Percentiles rank a stretch among this genome's conserved stretches.
These are phyloP conservation scores for Apis laboriosa DNA, from an alignment of 1,140 invertebrate species.

Conservation along the genomic window DNA sequence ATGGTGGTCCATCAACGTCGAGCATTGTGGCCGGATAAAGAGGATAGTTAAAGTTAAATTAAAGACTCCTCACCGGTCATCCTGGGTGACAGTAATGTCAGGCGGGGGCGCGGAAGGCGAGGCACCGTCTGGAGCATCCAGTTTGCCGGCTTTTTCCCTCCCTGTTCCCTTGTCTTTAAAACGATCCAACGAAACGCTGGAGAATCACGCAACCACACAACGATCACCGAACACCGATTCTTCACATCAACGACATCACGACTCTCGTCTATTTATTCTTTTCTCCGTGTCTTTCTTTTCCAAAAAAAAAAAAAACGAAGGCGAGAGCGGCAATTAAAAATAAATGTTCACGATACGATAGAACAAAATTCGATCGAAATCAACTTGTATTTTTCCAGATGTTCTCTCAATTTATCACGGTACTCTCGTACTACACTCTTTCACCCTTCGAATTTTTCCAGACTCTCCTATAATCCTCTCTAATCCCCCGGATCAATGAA, in stretches of 20 bases:
- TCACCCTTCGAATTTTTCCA: not conserved
- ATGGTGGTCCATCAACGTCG: constrained; percentile 27
- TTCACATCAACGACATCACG: constrained; percentile 41
- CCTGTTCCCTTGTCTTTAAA: constrained; percentile 45
- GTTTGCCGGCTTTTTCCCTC: constrained; percentile 77
- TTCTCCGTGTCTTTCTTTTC: not conserved
- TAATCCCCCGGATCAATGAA: not conserved
- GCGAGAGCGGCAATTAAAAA: too few relatives aligned
- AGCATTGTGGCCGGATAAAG: constrained; percentile 21
- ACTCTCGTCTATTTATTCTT: not conserved
- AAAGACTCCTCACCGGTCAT: constrained; percentile 76
- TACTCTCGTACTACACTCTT: constrained; percentile 20
- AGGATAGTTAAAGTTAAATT: constrained; percentile 23
- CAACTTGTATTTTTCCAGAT: too few relatives aligned
- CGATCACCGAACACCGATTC: not conserved
- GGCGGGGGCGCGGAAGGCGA: constrained; percentile 77
- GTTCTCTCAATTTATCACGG: not conserved
- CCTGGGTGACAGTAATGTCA: constrained; percentile 80
- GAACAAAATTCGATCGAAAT: too few relatives aligned
- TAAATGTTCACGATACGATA: too few relatives aligned
- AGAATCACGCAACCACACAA: not conserved
- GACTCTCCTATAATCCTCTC: not conserved
- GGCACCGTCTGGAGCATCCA: constrained; percentile 80
- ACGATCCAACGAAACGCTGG: constrained; percentile 2
- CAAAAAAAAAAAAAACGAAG: too few relatives aligned